Base-by-base conservation (phyloP, 2,888 invertebrate genomes). In the Oligia latruncula region DNA sequence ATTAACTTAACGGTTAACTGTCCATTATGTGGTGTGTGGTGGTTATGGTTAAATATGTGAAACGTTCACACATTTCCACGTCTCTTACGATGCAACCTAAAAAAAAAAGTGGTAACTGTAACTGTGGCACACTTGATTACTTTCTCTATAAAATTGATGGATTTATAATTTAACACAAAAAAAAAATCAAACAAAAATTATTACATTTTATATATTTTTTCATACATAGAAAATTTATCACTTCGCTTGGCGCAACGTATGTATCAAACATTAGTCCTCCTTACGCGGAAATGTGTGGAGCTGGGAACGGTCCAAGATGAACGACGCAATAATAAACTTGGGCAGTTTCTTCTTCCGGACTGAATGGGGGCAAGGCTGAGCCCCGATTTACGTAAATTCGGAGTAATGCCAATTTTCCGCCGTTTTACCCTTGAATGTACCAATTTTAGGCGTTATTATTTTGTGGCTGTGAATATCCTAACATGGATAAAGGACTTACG, bases 361-460 rank as follows among this genome's bases (percentile, higher is more conserved):
- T 49, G 49, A 87, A 60, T 70, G 66, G 67, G 60, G 81, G 49
- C 29, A 40, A 74, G 9, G 35, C 64, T 64, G 43, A 65, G 49
- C 80, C 60, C 29, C 75, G 70, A 84, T 85, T 87, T 87, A 60
- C 76, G 80, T 77, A 74, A 84, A 80, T 84, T 87, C 67, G 1
- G 73, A 73, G 73, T 87, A 67, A 84, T 77, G 52, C 81, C 85
- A 85, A 85, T 85, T 85, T 87, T 85, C 87, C 85, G 64, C 85
- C 64, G 64, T 71, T 77, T 73, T 84, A 15, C 75, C 35, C 29
- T 62, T 75, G 73, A 74, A 74, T 75, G 66, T 68, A 29, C 79
- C 84, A 87, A 84, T 84, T 87, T 75, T 17, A 52, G 58, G 52
- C 15, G 35, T 60, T 60, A 64, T 73, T 52, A 72, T 79, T 77